Percentiles rank a stretch among this genome's conserved stretches.
Evolutionary conservation across 2,113 vertebrate species (phyloP).

Genomic region (Coryphaenoides rupestris): DNA sequence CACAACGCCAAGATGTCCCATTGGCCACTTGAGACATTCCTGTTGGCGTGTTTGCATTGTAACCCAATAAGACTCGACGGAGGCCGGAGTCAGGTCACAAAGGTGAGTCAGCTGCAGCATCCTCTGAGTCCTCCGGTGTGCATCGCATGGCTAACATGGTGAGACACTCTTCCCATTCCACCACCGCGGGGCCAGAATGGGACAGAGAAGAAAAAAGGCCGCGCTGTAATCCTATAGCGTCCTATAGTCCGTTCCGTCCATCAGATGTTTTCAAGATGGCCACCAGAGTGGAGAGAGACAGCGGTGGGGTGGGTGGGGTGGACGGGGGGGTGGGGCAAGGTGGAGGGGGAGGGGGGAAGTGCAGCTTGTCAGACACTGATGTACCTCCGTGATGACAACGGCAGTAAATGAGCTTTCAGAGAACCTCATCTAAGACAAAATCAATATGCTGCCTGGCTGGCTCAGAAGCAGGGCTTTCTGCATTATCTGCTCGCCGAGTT

Average conservation of each 20-base stretch:
- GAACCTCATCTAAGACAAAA: slow-evolving; percentile 77
- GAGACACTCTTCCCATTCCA: no score
- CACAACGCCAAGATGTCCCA: slow-evolving; percentile 68
- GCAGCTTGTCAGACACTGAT: slow-evolving; percentile 71
- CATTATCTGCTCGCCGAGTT: slow-evolving; percentile 58
- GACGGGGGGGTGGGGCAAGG: background rate
- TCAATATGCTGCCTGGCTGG: slow-evolving; percentile 74
- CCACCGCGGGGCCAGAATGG: no score
- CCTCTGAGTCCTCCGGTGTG: no score
- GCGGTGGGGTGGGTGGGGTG: slow-evolving; percentile 2
- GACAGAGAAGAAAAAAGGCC: slow-evolving; percentile 51
- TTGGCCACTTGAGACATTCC: slow-evolving; percentile 55
- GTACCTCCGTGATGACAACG: slow-evolving; percentile 70
- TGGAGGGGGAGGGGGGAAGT: slow-evolving; percentile 44
- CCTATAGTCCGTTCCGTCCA: no score
- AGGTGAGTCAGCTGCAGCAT: slow-evolving; percentile 75
- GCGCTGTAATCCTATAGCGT: slow-evolving; percentile 54
- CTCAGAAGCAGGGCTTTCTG: slow-evolving; percentile 64
- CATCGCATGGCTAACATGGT: no score
- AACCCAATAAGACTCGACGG: slow-evolving; percentile 69
- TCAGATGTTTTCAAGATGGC: slow-evolving; percentile 69
- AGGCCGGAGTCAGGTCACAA: slow-evolving; percentile 70
- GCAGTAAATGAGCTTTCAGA: slow-evolving; percentile 76
- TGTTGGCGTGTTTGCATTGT: slow-evolving; percentile 69
- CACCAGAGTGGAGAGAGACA: slow-evolving; percentile 34